Evolutionary conservation across 2,888 invertebrate genomes (phyloP), one percentile per base, ranked within the genome.

Genomic region (Mythimna lalbum): DNA sequence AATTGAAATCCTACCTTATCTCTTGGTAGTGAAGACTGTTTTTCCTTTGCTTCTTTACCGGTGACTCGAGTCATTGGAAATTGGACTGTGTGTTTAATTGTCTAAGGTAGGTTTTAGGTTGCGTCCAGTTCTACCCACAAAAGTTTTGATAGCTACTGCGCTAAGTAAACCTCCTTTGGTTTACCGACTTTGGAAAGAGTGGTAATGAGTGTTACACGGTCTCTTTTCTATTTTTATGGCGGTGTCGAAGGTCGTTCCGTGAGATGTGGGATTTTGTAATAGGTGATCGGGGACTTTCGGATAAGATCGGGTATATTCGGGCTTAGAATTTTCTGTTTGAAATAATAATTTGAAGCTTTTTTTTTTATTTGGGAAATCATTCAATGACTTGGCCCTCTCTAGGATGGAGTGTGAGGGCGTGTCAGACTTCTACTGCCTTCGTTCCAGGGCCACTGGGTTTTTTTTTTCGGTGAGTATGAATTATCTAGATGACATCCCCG

Each of bases 141-240:
- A 80, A 74, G 74, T 77, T 81, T 81, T 72, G 73, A 76, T 79
- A 71, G 69, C 73, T 33, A 60, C 49, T n/a, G 75, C 64, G 72
- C 73, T 84, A 78, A 78, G 80, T 76, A 65, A 63, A 59, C 57
- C 75, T 85, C 63, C 52, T 68, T 83, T 73, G 63, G 74, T 84
- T 72, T 67, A 78, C 80, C 77, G 78, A 83, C 67, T 80, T 53
- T 2, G 50, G n/a, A 80, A 62, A 83, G 76, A 67, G 62, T 57
- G 63, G 63, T 80, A 69, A 77, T 82, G 80, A 71, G 82, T 72
- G 31, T 59, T 52, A 55, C 65, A 49, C 65, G 53, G 56, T 64
- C 49, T 62, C 36, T 63, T 67, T 78, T 81, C 59, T 63, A 63
- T 70, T 65, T 81, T 71, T 66, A 78, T 63, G 56, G 43, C 33